Percentiles rank a stretch among this genome's conserved stretches.
Conservation (phyloP, 2,797 vertebrate genomes). For the Picus viridis region DNA sequence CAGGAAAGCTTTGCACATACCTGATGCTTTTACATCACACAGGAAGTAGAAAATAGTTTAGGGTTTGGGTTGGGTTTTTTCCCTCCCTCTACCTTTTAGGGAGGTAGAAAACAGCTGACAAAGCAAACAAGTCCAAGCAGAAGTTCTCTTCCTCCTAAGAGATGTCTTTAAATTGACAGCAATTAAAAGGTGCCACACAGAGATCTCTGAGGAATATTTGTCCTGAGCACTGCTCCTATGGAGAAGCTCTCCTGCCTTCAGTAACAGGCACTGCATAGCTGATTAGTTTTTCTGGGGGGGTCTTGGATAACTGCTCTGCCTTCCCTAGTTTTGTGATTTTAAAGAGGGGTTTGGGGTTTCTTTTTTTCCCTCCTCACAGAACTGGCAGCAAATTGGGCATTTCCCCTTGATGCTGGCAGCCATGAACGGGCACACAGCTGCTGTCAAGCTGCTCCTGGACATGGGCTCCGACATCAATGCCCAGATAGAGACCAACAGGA, state of each 20-base stretch:
- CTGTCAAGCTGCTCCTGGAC: conserved; percentile 84
- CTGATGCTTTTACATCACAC: fast-evolving
- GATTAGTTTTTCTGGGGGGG: not conserved
- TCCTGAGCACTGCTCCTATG: fast-evolving
- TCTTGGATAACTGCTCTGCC: not conserved
- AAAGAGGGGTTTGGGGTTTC: not conserved
- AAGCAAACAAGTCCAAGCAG: not conserved
- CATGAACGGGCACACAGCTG: conserved; percentile 86
- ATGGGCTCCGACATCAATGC: conserved; percentile 87
- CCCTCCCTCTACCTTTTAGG: no score
- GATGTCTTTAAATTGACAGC: not conserved
- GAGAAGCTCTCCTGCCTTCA: not conserved
- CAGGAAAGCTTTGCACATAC: not conserved
- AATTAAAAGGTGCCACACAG: fast-evolving
- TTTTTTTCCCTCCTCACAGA: conserved; percentile 60
- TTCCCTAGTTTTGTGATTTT: not conserved
- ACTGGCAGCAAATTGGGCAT: conserved; percentile 87
- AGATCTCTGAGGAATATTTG: not conserved
- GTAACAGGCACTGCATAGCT: not conserved
- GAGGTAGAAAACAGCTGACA: not conserved
- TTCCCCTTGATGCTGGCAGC: conserved; percentile 85
- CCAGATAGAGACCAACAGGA: conserved; percentile 86
- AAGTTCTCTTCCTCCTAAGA: fast-evolving
- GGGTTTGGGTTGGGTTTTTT: no score
- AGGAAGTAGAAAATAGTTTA: not conserved